Percentiles rank a stretch among this genome's conserved stretches.
Conservation (phyloP, 64 coral and sea anemone species). For the Acropora tenuis region DNA sequence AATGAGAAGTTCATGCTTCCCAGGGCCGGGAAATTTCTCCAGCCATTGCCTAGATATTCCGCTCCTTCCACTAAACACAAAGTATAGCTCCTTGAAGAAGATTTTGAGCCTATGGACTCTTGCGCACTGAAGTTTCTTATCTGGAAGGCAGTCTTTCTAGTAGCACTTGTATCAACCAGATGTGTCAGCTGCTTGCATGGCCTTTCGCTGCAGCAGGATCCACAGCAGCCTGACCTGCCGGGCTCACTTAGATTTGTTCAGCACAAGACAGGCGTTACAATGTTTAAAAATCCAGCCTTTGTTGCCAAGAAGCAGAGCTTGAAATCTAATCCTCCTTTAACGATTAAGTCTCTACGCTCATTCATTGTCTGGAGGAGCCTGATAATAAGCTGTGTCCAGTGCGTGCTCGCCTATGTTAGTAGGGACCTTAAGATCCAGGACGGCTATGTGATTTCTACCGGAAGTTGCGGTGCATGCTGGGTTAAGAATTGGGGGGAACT, state of each 20-base stretch:
- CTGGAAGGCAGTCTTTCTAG: no score
- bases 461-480: no score
- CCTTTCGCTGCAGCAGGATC: no score
- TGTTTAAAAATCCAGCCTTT: conserved; percentile 16
- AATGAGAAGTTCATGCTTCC: conserved; percentile 29
- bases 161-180: no score
- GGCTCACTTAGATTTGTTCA: not conserved
- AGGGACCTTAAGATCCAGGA: no score
- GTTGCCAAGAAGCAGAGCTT: conserved; percentile 9
- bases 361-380: not conserved
- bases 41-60: not conserved
- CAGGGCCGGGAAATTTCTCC: not conserved
- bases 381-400: not conserved
- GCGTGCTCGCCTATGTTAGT: not conserved
- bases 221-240: no score
- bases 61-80: not conserved
- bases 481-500: no score
- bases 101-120: no score
- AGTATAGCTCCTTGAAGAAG: no score
- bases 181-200: no score
- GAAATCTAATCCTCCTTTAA: not conserved
- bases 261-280: conserved; percentile 1
- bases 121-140: no score
- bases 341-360: not conserved
- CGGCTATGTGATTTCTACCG: no score